These are phyloP conservation scores for Micromussa lordhowensis DNA, from an alignment of 92 coral and sea anemone genomes.

Conservation along the genomic window DNA sequence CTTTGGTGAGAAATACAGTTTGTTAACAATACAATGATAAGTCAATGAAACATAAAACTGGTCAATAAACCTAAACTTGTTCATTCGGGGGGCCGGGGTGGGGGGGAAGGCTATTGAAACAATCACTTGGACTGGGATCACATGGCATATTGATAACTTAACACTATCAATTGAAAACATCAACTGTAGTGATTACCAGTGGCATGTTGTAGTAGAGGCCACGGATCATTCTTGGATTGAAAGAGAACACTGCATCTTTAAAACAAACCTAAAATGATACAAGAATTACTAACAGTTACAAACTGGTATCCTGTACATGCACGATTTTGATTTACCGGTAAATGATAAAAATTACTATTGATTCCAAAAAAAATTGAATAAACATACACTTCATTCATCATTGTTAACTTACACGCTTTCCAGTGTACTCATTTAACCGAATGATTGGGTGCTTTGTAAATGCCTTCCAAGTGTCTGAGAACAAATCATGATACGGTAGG, in stretches of 20 bases:
- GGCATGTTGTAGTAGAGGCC: conserved; percentile 88
- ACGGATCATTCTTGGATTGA: conserved; percentile 80
- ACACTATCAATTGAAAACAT: background rate
- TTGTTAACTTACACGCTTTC: conserved; percentile 61
- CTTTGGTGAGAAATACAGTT: too few species aligned
- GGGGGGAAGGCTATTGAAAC: background rate
- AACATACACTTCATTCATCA: too few species aligned
- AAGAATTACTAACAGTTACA: background rate
- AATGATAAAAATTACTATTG: background rate
- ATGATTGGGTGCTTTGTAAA: conserved; percentile 70
- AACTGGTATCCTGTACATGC: background rate
- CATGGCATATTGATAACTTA: too few species aligned
- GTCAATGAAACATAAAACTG: background rate
- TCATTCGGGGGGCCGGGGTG: background rate
- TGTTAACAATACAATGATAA: background rate
- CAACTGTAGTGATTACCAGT: conserved; percentile 45
- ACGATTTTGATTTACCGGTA: too few species aligned
- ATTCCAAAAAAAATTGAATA: too few species aligned
- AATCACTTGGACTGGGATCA: too few species aligned
- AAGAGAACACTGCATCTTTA: conserved; percentile 76
- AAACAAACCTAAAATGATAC: conserved; percentile 73
- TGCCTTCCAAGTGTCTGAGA: conserved; percentile 81
- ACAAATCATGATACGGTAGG: conserved; percentile 71
- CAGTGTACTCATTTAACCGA: conserved; percentile 70
- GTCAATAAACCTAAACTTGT: background rate